Evolutionary conservation across 2,888 invertebrate species (phyloP).

Genomic region (Emmelina monodactyla): DNA sequence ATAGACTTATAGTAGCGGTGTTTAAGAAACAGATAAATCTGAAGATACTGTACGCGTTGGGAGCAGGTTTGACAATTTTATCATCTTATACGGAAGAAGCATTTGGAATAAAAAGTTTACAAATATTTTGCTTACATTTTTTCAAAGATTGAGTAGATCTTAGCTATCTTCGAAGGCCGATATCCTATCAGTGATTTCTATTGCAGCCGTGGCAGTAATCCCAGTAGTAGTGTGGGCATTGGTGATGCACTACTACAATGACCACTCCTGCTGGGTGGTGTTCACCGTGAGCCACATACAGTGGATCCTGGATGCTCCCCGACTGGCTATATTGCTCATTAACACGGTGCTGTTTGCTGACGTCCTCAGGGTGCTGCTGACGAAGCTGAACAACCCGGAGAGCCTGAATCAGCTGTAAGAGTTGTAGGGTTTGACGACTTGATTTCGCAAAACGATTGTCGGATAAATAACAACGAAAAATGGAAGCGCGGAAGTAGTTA

Average conservation of each 20-base stretch:
- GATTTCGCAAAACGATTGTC: no score
- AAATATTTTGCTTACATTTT: no score
- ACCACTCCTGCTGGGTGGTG: conserved; percentile 70
- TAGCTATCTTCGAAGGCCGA: no score
- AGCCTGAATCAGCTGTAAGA: conserved; percentile 55
- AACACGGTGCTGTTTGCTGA: conserved; percentile 70
- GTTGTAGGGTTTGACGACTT: no score
- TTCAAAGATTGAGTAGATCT: no score
- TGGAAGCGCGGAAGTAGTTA: no score
- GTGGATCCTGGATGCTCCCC: conserved; percentile 69
- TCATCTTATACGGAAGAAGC: no score
- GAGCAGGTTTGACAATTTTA: no score
- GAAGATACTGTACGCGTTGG: conserved; percentile 44
- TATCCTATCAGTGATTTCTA: no score
- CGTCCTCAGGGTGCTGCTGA: conserved; percentile 70
- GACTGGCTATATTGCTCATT: conserved; percentile 61
- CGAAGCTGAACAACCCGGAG: conserved; percentile 66
- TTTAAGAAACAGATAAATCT: conserved; percentile 66
- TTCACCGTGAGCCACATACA: conserved; percentile 61
- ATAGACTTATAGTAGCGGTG: conserved; percentile 71
- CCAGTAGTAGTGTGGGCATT: conserved; percentile 66
- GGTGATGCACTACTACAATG: conserved; percentile 51
- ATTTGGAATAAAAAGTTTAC: no score
- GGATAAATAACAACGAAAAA: no score
- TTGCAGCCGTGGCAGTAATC: conserved; percentile 43